Conservation (phyloP, 2,888 invertebrate genomes). For the Sarcophaga carnaria region DNA sequence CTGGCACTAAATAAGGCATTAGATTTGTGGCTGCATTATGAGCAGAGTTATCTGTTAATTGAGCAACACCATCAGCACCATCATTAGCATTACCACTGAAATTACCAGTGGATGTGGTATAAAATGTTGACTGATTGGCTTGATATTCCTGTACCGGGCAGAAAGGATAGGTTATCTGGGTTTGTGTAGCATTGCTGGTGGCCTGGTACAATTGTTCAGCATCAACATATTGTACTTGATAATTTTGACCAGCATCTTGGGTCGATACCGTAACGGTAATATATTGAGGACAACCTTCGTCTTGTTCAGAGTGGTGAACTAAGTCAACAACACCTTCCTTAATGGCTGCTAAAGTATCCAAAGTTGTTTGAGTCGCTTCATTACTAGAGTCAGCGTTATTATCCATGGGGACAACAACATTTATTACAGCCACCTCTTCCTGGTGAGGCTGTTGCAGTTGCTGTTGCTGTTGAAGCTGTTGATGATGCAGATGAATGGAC, state of each 20-base stretch:
- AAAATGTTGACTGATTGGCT: constrained; percentile 84
- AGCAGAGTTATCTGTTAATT: constrained; percentile 79
- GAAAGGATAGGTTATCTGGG: constrained; percentile 88
- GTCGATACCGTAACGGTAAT: constrained; percentile 78
- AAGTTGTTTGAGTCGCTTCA: constrained; percentile 60
- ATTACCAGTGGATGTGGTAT: constrained; percentile 82
- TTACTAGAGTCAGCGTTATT: constrained; percentile 56
- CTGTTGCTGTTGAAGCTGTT: constrained; percentile 75
- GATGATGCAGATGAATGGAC: constrained; percentile 74
- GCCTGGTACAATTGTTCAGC: constrained; percentile 85
- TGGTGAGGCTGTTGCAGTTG: constrained; percentile 40
- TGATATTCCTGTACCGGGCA: constrained; percentile 87
- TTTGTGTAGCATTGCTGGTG: constrained; percentile 83
- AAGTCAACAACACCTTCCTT: constrained; percentile 62
- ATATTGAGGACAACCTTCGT: constrained; percentile 73
- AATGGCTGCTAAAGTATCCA: constrained; percentile 60
- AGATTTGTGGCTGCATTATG: constrained; percentile 78
- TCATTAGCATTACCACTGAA: not conserved
- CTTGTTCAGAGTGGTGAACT: constrained; percentile 62
- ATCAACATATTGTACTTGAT: constrained; percentile 90
- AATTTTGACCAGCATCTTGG: constrained; percentile 81
- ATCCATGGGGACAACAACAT: constrained; percentile 67
- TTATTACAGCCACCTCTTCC: constrained; percentile 64
- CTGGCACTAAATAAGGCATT: constrained; percentile 87
- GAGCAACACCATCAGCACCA: constrained; percentile 44